phyloP scores from a whole-genome alignment of 2,888 invertebrate species.

The Xestia c-nigrum region DNA sequence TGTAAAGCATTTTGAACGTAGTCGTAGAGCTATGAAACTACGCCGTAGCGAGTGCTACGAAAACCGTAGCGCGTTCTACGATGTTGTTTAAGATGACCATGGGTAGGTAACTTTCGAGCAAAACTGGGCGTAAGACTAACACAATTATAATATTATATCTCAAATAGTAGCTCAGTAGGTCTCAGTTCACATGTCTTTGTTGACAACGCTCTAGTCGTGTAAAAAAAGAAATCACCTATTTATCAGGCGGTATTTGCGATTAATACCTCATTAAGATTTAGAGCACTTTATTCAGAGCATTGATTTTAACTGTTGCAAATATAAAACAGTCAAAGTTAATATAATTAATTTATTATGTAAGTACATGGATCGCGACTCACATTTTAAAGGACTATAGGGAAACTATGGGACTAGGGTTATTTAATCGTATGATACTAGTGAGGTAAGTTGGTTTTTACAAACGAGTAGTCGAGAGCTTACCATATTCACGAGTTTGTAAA shows the following conservation, averaged over 20 bases:
- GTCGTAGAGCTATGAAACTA: conserved; percentile 51
- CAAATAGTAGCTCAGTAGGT: neutral
- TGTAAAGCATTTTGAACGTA: conserved; percentile 41
- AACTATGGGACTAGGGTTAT: too few species aligned
- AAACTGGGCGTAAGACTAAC: neutral
- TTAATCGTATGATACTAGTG: too few species aligned
- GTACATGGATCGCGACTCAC: neutral
- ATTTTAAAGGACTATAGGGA: neutral
- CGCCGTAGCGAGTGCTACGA: conserved; percentile 49
- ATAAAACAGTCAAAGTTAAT: neutral
- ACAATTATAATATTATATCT: neutral
- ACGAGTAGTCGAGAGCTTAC: too few species aligned
- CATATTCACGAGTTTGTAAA: too few species aligned
- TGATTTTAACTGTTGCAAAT: neutral
- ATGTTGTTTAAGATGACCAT: neutral
- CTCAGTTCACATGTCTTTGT: too few species aligned
- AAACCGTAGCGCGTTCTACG: conserved; percentile 16
- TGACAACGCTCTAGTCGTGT: too few species aligned
- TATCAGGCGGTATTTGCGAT: neutral
- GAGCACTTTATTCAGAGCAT: too few species aligned
- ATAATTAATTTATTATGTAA: neutral
- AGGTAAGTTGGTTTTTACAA: too few species aligned
- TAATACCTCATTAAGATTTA: neutral
- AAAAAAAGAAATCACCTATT: neutral
- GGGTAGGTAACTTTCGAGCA: neutral